phyloP scores from a whole-genome alignment of 35 echinoderm and acorn worm species.

The Ophiothrix spiculata region DNA sequence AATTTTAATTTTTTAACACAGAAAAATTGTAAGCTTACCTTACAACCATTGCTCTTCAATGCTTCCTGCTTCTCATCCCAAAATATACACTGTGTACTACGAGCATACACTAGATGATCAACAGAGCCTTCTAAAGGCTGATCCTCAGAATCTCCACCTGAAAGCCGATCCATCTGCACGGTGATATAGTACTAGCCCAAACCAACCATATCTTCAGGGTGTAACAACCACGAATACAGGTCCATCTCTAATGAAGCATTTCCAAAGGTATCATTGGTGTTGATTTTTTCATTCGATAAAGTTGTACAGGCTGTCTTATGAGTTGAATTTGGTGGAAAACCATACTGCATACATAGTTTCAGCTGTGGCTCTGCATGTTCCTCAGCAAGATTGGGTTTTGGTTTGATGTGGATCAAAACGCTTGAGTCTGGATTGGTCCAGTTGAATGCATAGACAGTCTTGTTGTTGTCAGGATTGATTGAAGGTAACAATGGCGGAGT shows the following conservation, averaged over 20 bases:
- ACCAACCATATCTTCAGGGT: slow-evolving; percentile 28
- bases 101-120: slow-evolving; percentile 40
- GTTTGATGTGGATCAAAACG: slow-evolving; percentile 42
- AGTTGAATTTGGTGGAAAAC: slow-evolving; percentile 4
- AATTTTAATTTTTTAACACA: too few relatives aligned
- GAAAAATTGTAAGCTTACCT: too few relatives aligned
- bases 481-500: too few relatives aligned
- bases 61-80: slow-evolving; percentile 63
- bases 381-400: neutral
- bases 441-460: slow-evolving; percentile 74
- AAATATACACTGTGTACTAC: slow-evolving; percentile 54
- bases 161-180: slow-evolving; percentile 33
- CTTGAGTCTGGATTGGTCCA: slow-evolving; percentile 23
- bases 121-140: slow-evolving; percentile 20
- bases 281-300: neutral
- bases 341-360: slow-evolving; percentile 7
- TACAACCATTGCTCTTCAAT: slow-evolving; percentile 71
- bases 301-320: neutral
- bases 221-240: slow-evolving; percentile 60
- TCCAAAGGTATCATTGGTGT: neutral
- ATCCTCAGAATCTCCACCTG: too few relatives aligned
- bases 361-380: neutral
- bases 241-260: slow-evolving; percentile 53
- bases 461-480: too few relatives aligned
- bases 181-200: slow-evolving; percentile 36